Evolutionary conservation across 2,113 vertebrate genomes (phyloP).

Genomic region (Gymnocephalus cernua): DNA sequence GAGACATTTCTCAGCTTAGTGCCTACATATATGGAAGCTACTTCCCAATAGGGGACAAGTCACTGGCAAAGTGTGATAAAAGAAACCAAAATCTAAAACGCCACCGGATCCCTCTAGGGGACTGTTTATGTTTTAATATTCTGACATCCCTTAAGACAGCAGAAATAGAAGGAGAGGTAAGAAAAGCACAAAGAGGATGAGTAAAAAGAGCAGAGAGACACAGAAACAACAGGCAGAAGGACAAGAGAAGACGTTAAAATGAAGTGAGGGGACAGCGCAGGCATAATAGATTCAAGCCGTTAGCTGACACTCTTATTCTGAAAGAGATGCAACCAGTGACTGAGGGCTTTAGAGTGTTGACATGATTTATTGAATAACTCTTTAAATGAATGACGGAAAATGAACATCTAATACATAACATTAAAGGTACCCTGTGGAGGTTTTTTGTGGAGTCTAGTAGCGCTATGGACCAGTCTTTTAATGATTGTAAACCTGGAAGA

Average conservation of each 20-base stretch:
- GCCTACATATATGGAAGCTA: constrained; percentile 31
- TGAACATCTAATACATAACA: background rate
- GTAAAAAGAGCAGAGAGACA: constrained; percentile 17
- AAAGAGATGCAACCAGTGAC: constrained; percentile 31
- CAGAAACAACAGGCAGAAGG: constrained; percentile 8
- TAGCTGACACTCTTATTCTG: constrained; percentile 19
- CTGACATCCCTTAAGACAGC: constrained; percentile 44
- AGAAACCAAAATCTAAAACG: constrained; percentile 47
- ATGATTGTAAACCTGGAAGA: background rate
- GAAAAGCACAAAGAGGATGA: constrained; percentile 17
- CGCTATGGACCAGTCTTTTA: background rate
- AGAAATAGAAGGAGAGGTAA: constrained; percentile 28
- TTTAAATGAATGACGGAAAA: constrained; percentile 26
- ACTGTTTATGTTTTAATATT: constrained; percentile 3
- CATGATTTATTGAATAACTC: constrained; percentile 24
- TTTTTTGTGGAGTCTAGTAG: no score
- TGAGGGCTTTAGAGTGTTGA: constrained; percentile 7
- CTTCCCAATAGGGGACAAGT: constrained; percentile 51
- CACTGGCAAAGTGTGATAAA: constrained; percentile 61
- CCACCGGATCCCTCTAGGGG: constrained; percentile 39
- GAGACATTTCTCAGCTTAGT: constrained; percentile 33
- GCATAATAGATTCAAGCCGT: constrained; percentile 45
- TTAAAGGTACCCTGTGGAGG: background rate
- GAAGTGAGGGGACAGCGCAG: constrained; percentile 14
- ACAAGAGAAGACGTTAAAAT: constrained; percentile 24